Percentiles rank a stretch among this genome's conserved stretches.
Evolutionary conservation across 2,888 invertebrate genomes (phyloP).

Genomic region (Gonocerus acuteangulatus): DNA sequence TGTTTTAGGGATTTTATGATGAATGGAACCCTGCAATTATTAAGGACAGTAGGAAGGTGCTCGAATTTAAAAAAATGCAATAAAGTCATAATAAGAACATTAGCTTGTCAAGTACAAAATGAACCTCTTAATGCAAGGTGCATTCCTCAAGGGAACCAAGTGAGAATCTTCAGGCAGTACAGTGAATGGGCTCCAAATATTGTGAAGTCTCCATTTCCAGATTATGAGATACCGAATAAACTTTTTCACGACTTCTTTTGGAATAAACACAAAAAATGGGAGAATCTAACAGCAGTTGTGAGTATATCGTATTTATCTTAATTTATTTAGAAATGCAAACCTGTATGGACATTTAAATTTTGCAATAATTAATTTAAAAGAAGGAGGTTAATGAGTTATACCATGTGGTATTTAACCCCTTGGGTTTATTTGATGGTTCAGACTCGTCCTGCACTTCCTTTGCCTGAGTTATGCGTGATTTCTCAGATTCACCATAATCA

Average conservation of each 20-base stretch:
- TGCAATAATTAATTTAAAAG: too few species aligned
- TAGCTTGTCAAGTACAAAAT: background rate
- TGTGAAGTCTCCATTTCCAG: slow-evolving; percentile 35
- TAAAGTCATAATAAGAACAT: background rate
- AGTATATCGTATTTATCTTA: slow-evolving; percentile 44
- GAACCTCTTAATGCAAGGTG: background rate
- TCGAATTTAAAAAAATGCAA: slow-evolving; percentile 6
- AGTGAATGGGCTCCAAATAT: slow-evolving; percentile 25
- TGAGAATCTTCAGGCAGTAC: background rate
- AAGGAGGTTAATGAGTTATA: too few species aligned
- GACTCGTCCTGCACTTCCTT: too few species aligned
- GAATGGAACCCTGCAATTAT: background rate
- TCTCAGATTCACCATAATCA: too few species aligned
- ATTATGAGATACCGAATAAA: slow-evolving; percentile 32
- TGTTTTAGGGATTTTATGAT: background rate
- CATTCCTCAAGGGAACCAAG: background rate
- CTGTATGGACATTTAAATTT: too few species aligned
- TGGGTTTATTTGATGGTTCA: too few species aligned
- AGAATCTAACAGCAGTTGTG: slow-evolving; percentile 55
- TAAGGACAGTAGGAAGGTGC: background rate
- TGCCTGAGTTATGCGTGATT: too few species aligned
- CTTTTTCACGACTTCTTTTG: slow-evolving; percentile 56
- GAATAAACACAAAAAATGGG: slow-evolving; percentile 57
- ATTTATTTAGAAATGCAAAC: too few species aligned
- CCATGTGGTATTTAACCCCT: too few species aligned